phyloP scores from a whole-genome alignment of 2,113 vertebrate species.

The Macrotis lagotis region DNA sequence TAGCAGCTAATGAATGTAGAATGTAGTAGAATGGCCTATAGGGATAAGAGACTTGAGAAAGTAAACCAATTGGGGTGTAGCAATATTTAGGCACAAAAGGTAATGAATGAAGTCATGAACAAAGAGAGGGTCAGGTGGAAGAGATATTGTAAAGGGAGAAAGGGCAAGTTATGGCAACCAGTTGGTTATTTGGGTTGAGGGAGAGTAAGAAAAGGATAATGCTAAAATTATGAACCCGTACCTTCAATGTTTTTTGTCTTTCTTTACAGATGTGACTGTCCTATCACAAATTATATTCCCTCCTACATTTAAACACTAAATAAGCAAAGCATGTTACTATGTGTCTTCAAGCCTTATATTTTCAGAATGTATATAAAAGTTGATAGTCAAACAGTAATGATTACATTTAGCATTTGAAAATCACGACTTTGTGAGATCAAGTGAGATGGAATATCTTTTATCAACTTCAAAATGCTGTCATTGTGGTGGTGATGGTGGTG shows the following conservation, averaged over 20 bases:
- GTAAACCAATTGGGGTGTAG: too few species aligned
- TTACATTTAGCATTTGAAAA: not conserved
- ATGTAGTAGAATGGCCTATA: not conserved
- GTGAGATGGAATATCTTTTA: not conserved
- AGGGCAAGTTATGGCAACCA: too few species aligned
- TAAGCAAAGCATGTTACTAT: not conserved
- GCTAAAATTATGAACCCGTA: not conserved
- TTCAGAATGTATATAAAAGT: not conserved
- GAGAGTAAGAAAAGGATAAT: too few species aligned
- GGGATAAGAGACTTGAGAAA: not conserved
- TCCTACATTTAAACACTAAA: not conserved
- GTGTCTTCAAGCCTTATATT: not conserved
- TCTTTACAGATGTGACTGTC: not conserved
- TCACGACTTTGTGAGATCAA: not conserved
- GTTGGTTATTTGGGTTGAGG: too few species aligned
- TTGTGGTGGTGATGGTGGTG: not conserved
- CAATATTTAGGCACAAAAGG: not conserved
- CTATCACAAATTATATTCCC: not conserved
- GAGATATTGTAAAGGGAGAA: too few species aligned
- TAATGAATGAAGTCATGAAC: too few species aligned
- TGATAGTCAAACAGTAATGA: not conserved
- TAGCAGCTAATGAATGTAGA: not conserved
- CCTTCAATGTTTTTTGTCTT: not conserved
- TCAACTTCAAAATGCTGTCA: not conserved
- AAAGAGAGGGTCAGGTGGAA: too few species aligned